Evolutionary conservation across 2,888 invertebrate genomes (phyloP), one percentile per base, ranked within the genome.

Genomic region (Arrhopalites spinosus): DNA sequence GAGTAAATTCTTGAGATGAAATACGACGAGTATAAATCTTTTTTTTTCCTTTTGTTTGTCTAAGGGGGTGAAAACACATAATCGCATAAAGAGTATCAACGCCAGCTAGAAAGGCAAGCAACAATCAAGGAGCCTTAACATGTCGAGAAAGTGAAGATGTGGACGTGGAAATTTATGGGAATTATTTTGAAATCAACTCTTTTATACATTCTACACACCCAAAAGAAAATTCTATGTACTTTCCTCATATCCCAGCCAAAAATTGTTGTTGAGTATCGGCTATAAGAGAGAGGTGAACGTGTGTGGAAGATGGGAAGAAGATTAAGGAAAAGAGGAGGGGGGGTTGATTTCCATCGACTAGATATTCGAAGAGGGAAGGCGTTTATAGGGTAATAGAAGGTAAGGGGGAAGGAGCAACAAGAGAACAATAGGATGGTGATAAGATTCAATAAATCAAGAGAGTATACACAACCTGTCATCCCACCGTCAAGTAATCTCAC

Each of bases 361-460:
- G 30, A 59, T 23, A 27, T 25, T 59, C 25, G 59, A 50, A 15
- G 25, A 27, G 59, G 25, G 50, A 59, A 27, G 59, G 25, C 59
- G 70, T 64, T 64, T 30, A 53, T 45, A 59, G 47, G 72, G 72
- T 47, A 72, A 63, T 63, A 72, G 72, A 72, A 64, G 8, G 45
- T 25, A 66, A n/a, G n/a, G 66, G 50, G 50, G 20, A 43, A 67
- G 50, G 53, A 66, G 75, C 70, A 75, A 71, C 72, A 76, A 68
- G 74, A 61, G 61, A 77, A 71, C 77, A 77, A 77, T 74, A 70
- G 77, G 70, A 68, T 73, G 71, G 75, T 77, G 78, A 78, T 78
- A 77, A 78, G 77, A 77, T 75, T 77, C 78, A 73, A 78, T 78
- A 78, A 77, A 78, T 78, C 78, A 77, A 27, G 73, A 77, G 75